Percentiles rank a stretch among this genome's conserved stretches.
Evolutionary conservation across 2,888 invertebrate genomes (phyloP).

Genomic region (Matsumyia berberina): DNA sequence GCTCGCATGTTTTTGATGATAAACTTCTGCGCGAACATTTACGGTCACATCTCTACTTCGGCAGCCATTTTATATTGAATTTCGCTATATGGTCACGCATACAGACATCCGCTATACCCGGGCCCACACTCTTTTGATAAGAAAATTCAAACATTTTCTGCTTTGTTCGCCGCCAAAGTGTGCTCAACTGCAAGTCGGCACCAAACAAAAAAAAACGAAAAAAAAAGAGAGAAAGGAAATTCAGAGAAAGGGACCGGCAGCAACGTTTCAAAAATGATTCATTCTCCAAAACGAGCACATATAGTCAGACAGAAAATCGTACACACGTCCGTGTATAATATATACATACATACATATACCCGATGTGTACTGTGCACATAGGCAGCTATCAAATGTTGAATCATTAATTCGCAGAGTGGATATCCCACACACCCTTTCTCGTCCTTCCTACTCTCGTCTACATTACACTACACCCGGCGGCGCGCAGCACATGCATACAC

Average conservation of each 20-base stretch:
- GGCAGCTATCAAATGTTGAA: constrained; percentile 69
- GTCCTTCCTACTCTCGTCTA: constrained; percentile 62
- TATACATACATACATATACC: background rate
- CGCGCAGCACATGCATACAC: constrained; percentile 50
- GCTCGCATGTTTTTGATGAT: constrained; percentile 12
- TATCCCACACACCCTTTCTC: constrained; percentile 74
- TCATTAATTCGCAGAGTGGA: constrained; percentile 73
- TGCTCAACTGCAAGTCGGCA: constrained; percentile 27
- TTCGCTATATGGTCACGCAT: constrained; percentile 49
- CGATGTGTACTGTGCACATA: constrained; percentile 20
- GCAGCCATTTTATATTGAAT: constrained; percentile 72
- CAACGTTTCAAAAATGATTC: constrained; percentile 64
- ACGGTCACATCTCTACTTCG: constrained; percentile 52
- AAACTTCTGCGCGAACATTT: constrained; percentile 67
- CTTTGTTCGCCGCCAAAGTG: constrained; percentile 28
- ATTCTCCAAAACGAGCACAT: constrained; percentile 66
- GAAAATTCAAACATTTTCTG: constrained; percentile 47
- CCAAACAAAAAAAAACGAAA: constrained; percentile 23
- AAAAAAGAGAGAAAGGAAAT: constrained; percentile 50
- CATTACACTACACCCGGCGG: constrained; percentile 38
- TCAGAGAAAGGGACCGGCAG: constrained; percentile 44
- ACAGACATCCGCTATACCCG: constrained; percentile 53
- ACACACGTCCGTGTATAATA: constrained; percentile 40
- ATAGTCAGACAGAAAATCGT: constrained; percentile 45
- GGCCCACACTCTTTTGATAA: constrained; percentile 71